phyloP scores from a whole-genome alignment of 2,113 vertebrate species.

The Triplophysa rosa region DNA sequence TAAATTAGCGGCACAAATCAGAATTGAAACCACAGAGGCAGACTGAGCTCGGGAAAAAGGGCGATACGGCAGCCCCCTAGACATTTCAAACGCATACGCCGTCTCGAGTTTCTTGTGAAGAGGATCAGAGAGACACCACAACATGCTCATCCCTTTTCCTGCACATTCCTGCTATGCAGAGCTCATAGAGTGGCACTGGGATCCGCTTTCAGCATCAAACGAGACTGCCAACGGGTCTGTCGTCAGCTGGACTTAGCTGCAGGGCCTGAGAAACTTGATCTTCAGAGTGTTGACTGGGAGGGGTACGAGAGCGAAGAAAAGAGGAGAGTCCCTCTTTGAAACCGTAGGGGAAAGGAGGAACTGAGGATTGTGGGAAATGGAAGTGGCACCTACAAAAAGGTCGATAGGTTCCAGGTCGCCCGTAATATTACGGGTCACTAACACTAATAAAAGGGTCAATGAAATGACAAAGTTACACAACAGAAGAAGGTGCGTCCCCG shows the following conservation, averaged over 20 bases:
- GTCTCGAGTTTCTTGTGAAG: slow-evolving; percentile 52
- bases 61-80: slow-evolving; percentile 23
- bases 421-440: neutral
- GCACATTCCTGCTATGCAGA: slow-evolving; percentile 66
- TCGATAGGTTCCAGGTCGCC: neutral
- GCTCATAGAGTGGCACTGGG: slow-evolving; percentile 64
- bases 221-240: slow-evolving; percentile 69
- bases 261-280: slow-evolving; percentile 73
- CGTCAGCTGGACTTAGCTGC: slow-evolving; percentile 71
- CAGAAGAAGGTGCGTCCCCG: neutral
- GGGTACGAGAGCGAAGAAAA: slow-evolving; percentile 49
- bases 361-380: slow-evolving; percentile 1
- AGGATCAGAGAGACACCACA: slow-evolving; percentile 56
- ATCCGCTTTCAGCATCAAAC: slow-evolving; percentile 71
- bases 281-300: slow-evolving; percentile 62
- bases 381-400: neutral
- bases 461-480: slow-evolving; percentile 9
- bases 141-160: slow-evolving; percentile 61
- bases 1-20: slow-evolving; percentile 44
- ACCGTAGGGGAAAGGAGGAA: slow-evolving; percentile 1
- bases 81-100: slow-evolving; percentile 35
- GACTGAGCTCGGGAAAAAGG: slow-evolving; percentile 5
- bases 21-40: neutral
- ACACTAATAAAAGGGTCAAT: neutral
- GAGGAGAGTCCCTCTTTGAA: slow-evolving; percentile 15